Evolutionary conservation across 2,113 vertebrate genomes (phyloP), one percentile per base, ranked within the genome.

Genomic region (Gasterosteus nipponicus): DNA sequence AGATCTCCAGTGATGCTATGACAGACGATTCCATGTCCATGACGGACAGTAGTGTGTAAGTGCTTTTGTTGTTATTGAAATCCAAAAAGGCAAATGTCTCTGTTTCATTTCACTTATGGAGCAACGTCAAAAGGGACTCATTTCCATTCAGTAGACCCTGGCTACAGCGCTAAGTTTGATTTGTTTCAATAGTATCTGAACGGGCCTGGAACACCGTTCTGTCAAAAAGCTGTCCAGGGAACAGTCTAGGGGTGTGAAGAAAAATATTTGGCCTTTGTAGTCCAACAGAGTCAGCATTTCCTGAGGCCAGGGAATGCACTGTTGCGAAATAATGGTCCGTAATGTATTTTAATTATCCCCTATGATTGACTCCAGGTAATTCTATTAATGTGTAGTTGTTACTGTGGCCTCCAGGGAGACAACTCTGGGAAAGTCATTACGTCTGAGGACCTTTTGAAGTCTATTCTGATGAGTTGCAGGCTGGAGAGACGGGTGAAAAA

Each of bases 21-120:
- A 99, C 98, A 0, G 98, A 99, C 0, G 98, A 99, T 80, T 97
- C 97, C 87, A 94, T 97, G 96, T 99, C 98, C 0, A 95, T 99
- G 96, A 99, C 98, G 0, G 97, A 99, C 93, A 98, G 97, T 69
- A 99, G 98, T 0, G 95, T 97, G 98, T 99, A 89, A 97, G 98
- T 97, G 78, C 16, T 56, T 42, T 29, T 5, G 7, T 31, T 69
- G 49, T 42, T 56, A 65, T 73, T 57, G n/a, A 53, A 61, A 51
- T 39, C 1, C 10, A 38, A 26, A 19, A 46, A 1, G 58, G 46
- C 22, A 1, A 1, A 18, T 8, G 10, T 38, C 39, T 77, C 71
- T 14, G 58, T 54, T 73, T 47, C 4, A 18, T 66, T 64, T 60
- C 19, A 33, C 35, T 70, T 47, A 78, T 59, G 41, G 61, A 56